Base-by-base conservation (phyloP, 2,888 invertebrate genomes). In the Heliconius ismenius region DNA sequence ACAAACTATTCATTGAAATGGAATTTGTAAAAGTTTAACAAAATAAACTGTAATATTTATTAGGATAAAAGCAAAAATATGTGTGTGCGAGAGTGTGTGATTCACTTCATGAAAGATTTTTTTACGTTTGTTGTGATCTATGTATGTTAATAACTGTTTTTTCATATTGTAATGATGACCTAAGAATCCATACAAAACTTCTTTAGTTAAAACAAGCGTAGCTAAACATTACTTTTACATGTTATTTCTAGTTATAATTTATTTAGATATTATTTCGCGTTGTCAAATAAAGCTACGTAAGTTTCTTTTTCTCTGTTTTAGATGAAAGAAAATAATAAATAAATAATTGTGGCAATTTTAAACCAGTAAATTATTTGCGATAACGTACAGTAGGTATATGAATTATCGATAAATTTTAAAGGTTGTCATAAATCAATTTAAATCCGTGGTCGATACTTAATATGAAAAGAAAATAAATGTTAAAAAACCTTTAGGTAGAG, bases 401-500 rank as follows among this genome's bases (percentile, higher is more conserved):
- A 65, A 68, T 85, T 84, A 85, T 86, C 85, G 80, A 76, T 79
- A 80, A 72, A 78, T 75, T 81, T 84, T 83, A 83, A 83, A 82
- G 81, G 82, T 79, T 78, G 84, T 81, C 82, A 81, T 86, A 86
- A 86, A 85, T 85, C 81, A 82, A 79, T 81, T 81, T 76, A 72
- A 77, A 26, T 67, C 60, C 43, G 73, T 60, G 49, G 11, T 4
- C 43, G 13, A 21, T 28, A 32, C 18, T 67, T 60, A n/a, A 62
- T 24, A n/a, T 73, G n/a, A 73, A 24, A 70, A 11, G 32, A 70
- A 58, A 68, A 43, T 43, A 43, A 43, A 58, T n/a, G 4, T 54
- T 7, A 3, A 9, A 54, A 21, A 58, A 70, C 7, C 13, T 70
- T n/a, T 62, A 62, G 39, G 24, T 73, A 73, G 24, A 73, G 62